phyloP scores from a whole-genome alignment of 2,113 vertebrate genomes.

The Phylloscopus whistleri region DNA sequence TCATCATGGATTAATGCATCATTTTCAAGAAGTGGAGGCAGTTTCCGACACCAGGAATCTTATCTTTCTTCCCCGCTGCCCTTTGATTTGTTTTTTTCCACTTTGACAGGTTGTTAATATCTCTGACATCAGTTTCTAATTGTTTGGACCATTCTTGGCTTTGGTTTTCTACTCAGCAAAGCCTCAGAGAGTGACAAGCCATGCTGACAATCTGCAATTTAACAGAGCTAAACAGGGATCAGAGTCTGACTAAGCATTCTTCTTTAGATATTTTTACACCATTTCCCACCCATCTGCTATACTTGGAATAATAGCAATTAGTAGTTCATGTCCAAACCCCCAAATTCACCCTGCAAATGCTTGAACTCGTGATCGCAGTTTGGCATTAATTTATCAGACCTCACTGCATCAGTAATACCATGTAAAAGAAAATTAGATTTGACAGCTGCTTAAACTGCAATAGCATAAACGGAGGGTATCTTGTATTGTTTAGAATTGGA shows the following conservation, averaged over 20 bases:
- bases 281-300: neutral
- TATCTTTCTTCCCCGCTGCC: neutral
- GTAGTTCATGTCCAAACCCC: neutral
- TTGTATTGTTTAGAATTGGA: neutral
- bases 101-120: neutral
- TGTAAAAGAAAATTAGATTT: neutral
- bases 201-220: conserved; percentile 1
- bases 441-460: neutral
- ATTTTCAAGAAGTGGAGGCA: neutral
- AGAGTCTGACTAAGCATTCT: conserved; percentile 33
- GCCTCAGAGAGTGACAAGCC: conserved; percentile 20
- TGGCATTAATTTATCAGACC: neutral
- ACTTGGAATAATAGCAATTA: neutral
- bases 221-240: conserved; percentile 25
- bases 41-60: neutral
- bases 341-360: neutral
- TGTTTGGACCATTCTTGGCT: neutral
- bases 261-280: conserved; percentile 20
- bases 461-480: neutral
- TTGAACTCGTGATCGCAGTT: neutral
- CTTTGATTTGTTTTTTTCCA: neutral
- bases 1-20: neutral
- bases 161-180: conserved; percentile 10
- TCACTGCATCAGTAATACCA: neutral
- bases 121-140: conserved; percentile 11